Conservation (phyloP, 2,888 invertebrate genomes). For the Eucera pruinosa region DNA sequence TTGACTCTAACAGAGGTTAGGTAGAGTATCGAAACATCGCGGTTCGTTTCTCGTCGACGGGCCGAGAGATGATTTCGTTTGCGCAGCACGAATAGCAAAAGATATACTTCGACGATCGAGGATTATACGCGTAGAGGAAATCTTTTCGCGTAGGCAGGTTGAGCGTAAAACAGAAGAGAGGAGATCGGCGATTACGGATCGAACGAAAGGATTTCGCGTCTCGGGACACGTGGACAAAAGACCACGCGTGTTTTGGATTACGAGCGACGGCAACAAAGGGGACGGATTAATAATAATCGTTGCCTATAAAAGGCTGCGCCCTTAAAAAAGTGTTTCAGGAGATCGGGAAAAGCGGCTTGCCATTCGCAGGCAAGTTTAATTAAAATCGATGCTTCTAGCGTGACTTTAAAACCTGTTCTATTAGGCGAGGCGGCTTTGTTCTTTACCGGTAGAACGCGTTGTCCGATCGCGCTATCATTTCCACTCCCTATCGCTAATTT, state of each 20-base stretch:
- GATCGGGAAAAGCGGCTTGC: background rate
- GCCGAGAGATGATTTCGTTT: too few species aligned
- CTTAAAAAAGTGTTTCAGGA: background rate
- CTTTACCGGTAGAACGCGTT: background rate
- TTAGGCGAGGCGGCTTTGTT: background rate
- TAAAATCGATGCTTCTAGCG: conserved; percentile 27
- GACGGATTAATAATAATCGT: conserved; percentile 4
- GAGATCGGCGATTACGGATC: background rate
- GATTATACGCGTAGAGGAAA: background rate
- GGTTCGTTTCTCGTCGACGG: too few species aligned
- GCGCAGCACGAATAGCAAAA: background rate
- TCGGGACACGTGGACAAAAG: background rate
- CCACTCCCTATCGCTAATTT: conserved; percentile 24
- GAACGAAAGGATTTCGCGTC: background rate
- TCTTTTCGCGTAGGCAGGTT: too few species aligned
- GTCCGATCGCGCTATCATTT: conserved; percentile 3
- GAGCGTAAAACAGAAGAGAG: background rate
- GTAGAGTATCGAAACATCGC: too few species aligned
- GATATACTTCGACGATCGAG: background rate
- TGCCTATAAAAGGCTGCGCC: background rate
- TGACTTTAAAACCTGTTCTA: background rate
- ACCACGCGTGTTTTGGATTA: conserved; percentile 8
- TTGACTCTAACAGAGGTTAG: too few species aligned
- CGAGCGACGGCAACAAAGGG: background rate
- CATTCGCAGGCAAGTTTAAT: conserved; percentile 15